Percentiles rank a stretch among this genome's conserved stretches.
These are phyloP conservation scores for Solenopsis invicta DNA, from an alignment of 1,140 invertebrate species.

Conservation along the genomic window DNA sequence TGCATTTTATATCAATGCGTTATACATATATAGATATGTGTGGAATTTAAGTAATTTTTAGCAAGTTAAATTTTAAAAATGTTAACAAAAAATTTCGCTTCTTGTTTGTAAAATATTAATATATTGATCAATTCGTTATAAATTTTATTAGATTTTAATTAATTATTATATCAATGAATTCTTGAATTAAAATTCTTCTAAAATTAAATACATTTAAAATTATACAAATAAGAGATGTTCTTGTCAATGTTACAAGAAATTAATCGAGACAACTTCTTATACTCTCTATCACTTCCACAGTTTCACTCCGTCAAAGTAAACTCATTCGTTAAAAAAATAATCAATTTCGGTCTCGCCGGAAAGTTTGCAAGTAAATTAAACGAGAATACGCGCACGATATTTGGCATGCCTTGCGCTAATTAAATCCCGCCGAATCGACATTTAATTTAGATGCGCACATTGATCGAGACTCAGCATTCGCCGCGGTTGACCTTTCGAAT, in stretches of 20 bases:
- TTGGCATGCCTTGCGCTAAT: slow-evolving; percentile 9
- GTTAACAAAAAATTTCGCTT: not conserved
- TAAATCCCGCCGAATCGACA: not conserved
- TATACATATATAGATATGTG: not conserved
- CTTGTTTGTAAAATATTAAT: not conserved
- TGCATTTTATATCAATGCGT: not conserved
- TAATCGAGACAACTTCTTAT: not conserved
- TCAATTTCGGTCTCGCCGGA: not conserved
- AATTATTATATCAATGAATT: not conserved
- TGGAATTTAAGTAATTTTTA: not conserved
- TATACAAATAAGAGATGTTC: not conserved
- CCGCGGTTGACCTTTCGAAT: slow-evolving; percentile 56
- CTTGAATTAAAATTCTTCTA: not conserved
- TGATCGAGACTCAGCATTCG: slow-evolving; percentile 38
- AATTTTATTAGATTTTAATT: slow-evolving; percentile 4
- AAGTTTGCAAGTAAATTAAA: not conserved
- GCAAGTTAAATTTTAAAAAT: not conserved
- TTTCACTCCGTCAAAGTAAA: not conserved
- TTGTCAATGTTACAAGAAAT: not conserved
- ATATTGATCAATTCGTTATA: not conserved
- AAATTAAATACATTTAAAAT: not conserved
- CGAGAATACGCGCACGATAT: not conserved
- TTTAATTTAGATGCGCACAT: slow-evolving; percentile 43
- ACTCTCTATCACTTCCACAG: not conserved
- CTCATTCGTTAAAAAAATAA: not conserved